Evolutionary conservation across 2,113 vertebrate genomes (phyloP), one percentile per base, ranked within the genome.

Genomic region (Lophotis ruficrista): DNA sequence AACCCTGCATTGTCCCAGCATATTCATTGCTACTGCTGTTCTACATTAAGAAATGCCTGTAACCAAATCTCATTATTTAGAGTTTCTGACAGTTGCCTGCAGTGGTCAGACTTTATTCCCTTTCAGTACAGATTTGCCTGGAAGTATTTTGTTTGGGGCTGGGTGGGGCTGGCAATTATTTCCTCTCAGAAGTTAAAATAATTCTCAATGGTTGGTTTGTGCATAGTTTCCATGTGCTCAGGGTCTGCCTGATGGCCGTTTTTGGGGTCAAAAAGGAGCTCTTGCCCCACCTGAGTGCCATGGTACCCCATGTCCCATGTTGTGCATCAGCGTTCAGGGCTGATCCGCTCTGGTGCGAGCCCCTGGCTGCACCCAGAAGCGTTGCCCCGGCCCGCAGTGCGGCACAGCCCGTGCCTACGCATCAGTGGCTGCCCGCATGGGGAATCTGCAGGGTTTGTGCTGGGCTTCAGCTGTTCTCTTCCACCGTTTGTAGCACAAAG

Each of bases 11-110:
- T 96, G 94, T 95, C 87, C 66, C 47, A 88, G 78, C 25, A 85
- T 90, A 95, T 96, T 96, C 82, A 96, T 85, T 93, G 78, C 84
- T 91, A 41, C 71, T 91, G 84, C 75, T 83, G 53, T 88, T 96
- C 92, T 82, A 38, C 90, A 72, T 94, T 96, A 97, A 91, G 85
- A 93, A 95, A 61, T 80, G 75, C 66, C 66, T 94, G 73, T 89
- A 96, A 89, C 43, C 73, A 72, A 83, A 80, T 73, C 78, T 83
- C 84, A 85, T 91, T 94, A 83, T 87, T 87, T 79, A 87, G 77
- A 87, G 70, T 80, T 85, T 91, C 82, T 94, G 84, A 93, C 84
- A 70, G 70, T 83, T 76, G 84, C 78, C 87, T 94, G 78, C 84
- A 89, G 77, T 95, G 84, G 87, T 85, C 93, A 90, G 87, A 87